Conservation (phyloP, 2,888 invertebrate species). For the Laspeyria flexula region DNA sequence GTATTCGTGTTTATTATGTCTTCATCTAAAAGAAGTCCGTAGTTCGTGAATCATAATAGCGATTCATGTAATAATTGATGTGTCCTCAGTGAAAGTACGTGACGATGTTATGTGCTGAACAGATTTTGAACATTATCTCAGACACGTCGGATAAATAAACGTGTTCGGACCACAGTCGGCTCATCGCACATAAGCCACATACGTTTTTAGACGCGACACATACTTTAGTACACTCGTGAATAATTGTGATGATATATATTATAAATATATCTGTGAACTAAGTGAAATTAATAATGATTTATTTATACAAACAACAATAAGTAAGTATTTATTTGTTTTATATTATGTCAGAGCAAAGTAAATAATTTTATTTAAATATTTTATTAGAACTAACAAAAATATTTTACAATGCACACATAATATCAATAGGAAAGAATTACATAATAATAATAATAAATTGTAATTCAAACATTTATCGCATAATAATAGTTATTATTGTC, state of each 20-base stretch:
- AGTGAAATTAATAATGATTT: constrained; percentile 16
- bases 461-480: too few relatives aligned
- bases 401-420: too few relatives aligned
- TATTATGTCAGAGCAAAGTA: neutral
- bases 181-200: constrained; percentile 12
- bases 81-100: constrained; percentile 50
- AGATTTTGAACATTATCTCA: constrained; percentile 36
- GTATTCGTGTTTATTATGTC: neutral
- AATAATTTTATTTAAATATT: too few relatives aligned
- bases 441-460: too few relatives aligned
- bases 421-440: too few relatives aligned
- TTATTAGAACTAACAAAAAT: too few relatives aligned
- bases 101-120: constrained; percentile 36
- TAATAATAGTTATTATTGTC: too few relatives aligned
- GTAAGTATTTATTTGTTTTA: neutral
- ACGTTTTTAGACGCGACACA: constrained; percentile 25
- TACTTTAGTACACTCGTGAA: constrained; percentile 30
- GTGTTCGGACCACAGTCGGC: constrained; percentile 32
- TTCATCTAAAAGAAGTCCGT: neutral
- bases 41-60: constrained; percentile 11
- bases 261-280: constrained; percentile 20
- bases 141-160: constrained; percentile 49
- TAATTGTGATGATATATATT: constrained; percentile 18
- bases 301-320: neutral
- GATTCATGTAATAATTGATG: constrained; percentile 10